A percentile compares a stretch with the other conserved stretches of the same genome.
phyloP scores from a whole-genome alignment of 2,797 vertebrate species.

The Fistularia tabacaria region DNA sequence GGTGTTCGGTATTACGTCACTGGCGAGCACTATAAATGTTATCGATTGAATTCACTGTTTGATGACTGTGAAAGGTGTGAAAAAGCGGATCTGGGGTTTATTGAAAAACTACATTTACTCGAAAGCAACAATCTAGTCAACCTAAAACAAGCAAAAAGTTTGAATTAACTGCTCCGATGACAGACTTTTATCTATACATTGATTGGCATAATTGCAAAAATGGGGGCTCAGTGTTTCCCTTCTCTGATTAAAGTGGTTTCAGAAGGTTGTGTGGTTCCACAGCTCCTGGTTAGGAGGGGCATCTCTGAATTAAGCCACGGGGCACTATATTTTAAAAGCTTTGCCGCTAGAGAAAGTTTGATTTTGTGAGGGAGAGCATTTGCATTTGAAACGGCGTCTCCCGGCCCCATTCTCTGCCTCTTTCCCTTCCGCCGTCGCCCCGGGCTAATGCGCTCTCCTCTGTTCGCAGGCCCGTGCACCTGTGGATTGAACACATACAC shows the following conservation, averaged over 20 bases:
- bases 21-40: no score
- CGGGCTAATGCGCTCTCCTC: slow-evolving; percentile 73
- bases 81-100: no score
- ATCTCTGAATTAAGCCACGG: slow-evolving; percentile 69
- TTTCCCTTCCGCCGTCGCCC: slow-evolving; percentile 62
- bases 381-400: slow-evolving; percentile 74
- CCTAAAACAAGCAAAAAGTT: slow-evolving; percentile 20
- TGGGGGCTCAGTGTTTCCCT: slow-evolving; percentile 30
- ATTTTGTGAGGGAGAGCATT: slow-evolving; percentile 67
- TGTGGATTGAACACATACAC: slow-evolving; percentile 63
- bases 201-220: slow-evolving; percentile 39
- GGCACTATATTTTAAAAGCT: slow-evolving; percentile 74
- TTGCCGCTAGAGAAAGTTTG: slow-evolving; percentile 63
- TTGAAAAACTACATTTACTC: no score
- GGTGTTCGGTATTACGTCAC: no score
- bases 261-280: slow-evolving; percentile 52
- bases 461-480: slow-evolving; percentile 65
- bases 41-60: no score
- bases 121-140: slow-evolving; percentile 1
- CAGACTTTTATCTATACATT: slow-evolving; percentile 35
- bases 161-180: slow-evolving; percentile 27
- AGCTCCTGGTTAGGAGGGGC: slow-evolving; percentile 59
- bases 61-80: no score
- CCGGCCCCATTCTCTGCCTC: slow-evolving; percentile 59
- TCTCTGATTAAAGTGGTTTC: slow-evolving; percentile 52